Conservation (phyloP, 1,140 invertebrate genomes). For the Aethina tumida region DNA sequence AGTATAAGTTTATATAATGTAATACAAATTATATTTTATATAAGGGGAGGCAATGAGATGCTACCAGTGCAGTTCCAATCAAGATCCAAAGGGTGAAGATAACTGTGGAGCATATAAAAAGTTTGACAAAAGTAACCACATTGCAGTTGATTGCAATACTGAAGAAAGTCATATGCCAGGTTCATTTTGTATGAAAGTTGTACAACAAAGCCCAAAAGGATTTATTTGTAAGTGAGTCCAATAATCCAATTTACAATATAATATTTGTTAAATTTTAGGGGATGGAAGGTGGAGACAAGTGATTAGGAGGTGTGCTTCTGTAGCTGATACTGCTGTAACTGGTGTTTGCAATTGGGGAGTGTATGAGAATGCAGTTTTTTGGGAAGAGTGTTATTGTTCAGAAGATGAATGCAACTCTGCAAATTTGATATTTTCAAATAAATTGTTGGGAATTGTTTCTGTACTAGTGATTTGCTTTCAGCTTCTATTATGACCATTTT, state of each 20-base stretch:
- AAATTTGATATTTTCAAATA: no score
- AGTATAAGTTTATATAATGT: background rate
- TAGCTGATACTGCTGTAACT: conserved; percentile 80
- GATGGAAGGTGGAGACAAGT: conserved; percentile 89
- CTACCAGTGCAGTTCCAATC: conserved; percentile 78
- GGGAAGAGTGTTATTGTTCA: conserved; percentile 91
- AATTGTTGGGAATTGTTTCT: no score
- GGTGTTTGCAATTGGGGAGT: conserved; percentile 92
- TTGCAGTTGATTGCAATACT: conserved; percentile 79
- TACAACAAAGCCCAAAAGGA: conserved; percentile 78
- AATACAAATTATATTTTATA: conserved; percentile 25
- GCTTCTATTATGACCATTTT: no score
- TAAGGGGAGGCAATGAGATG: conserved; percentile 63
- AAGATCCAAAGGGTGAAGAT: conserved; percentile 61
- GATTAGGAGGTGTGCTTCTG: conserved; percentile 78
- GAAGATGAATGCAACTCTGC: conserved; percentile 71
- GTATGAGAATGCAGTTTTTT: conserved; percentile 83
- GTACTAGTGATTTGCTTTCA: no score
- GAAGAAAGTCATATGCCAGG: conserved; percentile 83
- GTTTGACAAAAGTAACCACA: conserved; percentile 70
- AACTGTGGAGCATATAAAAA: conserved; percentile 77
- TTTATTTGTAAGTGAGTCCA: conserved; percentile 73
- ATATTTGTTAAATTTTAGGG: conserved; percentile 49
- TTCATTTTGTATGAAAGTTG: conserved; percentile 88
- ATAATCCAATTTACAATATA: conserved; percentile 4